Evolutionary conservation across 2,797 vertebrate genomes (phyloP), one percentile per base, ranked within the genome.

Genomic region (Typhlichthys subterraneus): DNA sequence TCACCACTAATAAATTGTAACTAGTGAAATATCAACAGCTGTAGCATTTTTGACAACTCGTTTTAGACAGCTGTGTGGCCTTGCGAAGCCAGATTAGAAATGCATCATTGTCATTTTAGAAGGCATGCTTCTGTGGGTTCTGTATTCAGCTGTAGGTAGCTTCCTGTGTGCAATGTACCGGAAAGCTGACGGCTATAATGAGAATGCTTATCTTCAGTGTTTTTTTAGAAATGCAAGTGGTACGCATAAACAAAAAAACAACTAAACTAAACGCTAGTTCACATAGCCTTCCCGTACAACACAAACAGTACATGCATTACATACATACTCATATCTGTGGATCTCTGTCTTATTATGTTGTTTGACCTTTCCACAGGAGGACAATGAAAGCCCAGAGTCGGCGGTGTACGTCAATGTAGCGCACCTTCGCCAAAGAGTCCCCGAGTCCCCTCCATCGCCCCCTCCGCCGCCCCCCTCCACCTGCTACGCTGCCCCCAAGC

Each of bases 371-470:
- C 53, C 19, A 2, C 71, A 94, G 93, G 87, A 73, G 31, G 68
- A 85, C 12, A 64, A 91, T 75, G 85, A 92, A 11, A 80, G 9
- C 42, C 61, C 74, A 4, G 67, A 61, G 1, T 78, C 90, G 0
- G 85, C 86, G 0, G 83, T 98, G 54, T 99, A 98, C 23, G 95
- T 89, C 61, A 99, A 98, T 72, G 49, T 99, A 76, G 90, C 92
- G 29, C 87, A 94, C 63, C 90, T 93, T 53, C 92, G 87, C 31
- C 72, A 65, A 13, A 88, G 70, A 59, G 70, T 87, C 70, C 63
- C 72, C 0, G 46, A 74, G 1, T 85, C 83, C 0, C 5, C 86
- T 0, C 78, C 76, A 0, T 52, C 76, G 1, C 70, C 42, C 0
- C 63, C 57, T 1, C 76, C 54, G 0, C 69, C 82, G 23, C 23